These are phyloP conservation scores for Hypotaenidia okinawae DNA, from an alignment of 2,797 vertebrate species.

Conservation along the genomic window DNA sequence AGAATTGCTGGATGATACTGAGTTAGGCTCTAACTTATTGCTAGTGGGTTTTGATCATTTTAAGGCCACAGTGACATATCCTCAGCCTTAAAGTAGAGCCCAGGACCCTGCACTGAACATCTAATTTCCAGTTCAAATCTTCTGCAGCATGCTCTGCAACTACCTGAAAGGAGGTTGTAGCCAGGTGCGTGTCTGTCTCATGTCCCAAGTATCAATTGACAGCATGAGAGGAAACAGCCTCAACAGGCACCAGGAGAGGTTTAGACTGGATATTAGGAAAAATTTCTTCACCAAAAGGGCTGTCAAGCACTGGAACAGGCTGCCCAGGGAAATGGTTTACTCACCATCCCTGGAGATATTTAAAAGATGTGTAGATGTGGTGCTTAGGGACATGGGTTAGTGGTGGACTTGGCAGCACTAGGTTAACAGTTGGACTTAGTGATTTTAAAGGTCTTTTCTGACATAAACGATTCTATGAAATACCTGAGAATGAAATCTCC, in stretches of 20 bases:
- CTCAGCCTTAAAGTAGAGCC: not conserved
- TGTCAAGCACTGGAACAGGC: not conserved
- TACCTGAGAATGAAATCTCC: not conserved
- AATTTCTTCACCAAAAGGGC: not conserved
- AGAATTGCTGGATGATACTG: not conserved
- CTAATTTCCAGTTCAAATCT: not conserved
- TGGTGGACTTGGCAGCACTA: not conserved
- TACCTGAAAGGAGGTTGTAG: not conserved
- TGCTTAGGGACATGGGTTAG: not conserved
- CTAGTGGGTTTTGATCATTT: not conserved
- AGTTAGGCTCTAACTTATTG: not conserved
- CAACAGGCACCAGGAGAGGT: not conserved
- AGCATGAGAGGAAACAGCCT: not conserved
- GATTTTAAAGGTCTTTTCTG: not conserved
- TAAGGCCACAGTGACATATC: too few species aligned
- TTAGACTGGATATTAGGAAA: not conserved
- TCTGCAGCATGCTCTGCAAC: not conserved
- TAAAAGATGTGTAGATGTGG: not conserved
- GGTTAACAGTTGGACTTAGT: fast-evolving
- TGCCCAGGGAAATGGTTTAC: not conserved
- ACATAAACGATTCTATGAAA: not conserved
- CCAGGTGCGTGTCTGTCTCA: fast-evolving
- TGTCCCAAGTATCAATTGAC: not conserved
- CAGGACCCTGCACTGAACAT: not conserved
- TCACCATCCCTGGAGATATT: not conserved